Evolutionary conservation across 2,888 invertebrate species (phyloP).

Genomic region (Xanthostigma xanthostigma): DNA sequence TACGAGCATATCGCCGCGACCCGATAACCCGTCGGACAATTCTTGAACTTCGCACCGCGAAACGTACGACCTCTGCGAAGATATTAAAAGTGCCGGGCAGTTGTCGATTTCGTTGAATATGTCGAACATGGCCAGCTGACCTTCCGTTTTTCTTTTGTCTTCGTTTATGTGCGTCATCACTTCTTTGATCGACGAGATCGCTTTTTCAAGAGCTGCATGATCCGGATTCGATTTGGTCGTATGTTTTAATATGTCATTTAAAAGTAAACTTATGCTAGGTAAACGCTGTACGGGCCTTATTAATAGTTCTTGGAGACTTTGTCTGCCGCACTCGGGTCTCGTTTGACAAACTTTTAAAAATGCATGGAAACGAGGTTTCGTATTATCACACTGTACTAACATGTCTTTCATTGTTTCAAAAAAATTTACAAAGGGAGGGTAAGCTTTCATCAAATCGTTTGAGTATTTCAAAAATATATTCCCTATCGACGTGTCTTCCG

Average conservation of each 20-base stretch:
- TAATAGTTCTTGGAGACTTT: conserved; percentile 87
- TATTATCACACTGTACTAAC: conserved; percentile 77
- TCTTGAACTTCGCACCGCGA: conserved; percentile 80
- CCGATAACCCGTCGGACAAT: conserved; percentile 67
- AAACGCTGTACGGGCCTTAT: conserved; percentile 96
- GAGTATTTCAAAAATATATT: conserved; percentile 78
- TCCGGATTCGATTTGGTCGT: conserved; percentile 83
- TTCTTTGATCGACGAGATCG: conserved; percentile 76
- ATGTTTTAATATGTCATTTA: conserved; percentile 88
- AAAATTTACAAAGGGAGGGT: conserved; percentile 96
- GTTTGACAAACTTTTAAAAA: conserved; percentile 92
- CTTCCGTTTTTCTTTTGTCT: conserved; percentile 92
- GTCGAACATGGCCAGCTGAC: conserved; percentile 90
- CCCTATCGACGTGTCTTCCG: conserved; percentile 50
- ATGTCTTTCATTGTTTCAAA: conserved; percentile 95
- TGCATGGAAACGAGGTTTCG: conserved; percentile 93
- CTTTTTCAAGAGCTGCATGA: conserved; percentile 66
- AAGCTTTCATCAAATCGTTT: conserved; percentile 79
- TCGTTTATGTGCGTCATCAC: conserved; percentile 96
- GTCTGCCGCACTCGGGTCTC: conserved; percentile 89
- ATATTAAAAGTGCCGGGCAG: conserved; percentile 88
- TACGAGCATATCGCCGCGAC: conserved; percentile 73
- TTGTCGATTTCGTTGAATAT: conserved; percentile 97
- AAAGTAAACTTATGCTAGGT: conserved; percentile 86
- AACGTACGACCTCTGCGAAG: conserved; percentile 82